phyloP scores from a whole-genome alignment of 2,113 vertebrate genomes.

The Clinocottus analis region DNA sequence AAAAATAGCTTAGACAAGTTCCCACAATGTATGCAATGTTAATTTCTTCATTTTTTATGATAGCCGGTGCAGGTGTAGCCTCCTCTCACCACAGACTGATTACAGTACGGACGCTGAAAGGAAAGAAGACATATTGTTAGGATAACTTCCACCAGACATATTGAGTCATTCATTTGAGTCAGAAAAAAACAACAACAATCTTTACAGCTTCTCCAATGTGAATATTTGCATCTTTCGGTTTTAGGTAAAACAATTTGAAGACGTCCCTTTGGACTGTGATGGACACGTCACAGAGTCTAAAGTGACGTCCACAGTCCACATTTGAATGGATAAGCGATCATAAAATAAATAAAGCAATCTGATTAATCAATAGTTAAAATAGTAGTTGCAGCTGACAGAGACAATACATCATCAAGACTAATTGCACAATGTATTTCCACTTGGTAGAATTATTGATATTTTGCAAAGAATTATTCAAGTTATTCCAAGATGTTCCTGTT shows the following conservation, averaged over 20 bases:
- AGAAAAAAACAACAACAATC: not conserved
- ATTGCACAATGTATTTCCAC: not conserved
- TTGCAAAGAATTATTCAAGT: not conserved
- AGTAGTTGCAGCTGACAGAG: not conserved
- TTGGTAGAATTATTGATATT: not conserved
- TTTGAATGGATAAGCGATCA: too few species aligned
- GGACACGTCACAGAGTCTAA: not conserved
- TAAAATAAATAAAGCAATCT: too few species aligned
- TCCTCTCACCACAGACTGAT: slow-evolving; percentile 56
- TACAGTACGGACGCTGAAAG: slow-evolving; percentile 63
- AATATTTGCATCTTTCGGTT: not conserved
- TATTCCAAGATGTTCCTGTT: not conserved
- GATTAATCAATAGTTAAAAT: not conserved
- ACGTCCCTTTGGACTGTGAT: not conserved
- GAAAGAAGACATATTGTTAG: not conserved
- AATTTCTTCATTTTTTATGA: too few species aligned
- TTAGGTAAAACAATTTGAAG: not conserved
- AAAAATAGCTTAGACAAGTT: not conserved
- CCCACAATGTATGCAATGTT: not conserved
- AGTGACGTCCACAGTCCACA: too few species aligned
- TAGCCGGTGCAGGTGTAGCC: not conserved
- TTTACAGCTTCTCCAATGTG: not conserved
- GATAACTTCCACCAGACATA: not conserved
- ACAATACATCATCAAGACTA: not conserved
- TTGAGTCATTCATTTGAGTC: not conserved